Evolutionary conservation across 2,113 vertebrate species (phyloP).

Genomic region (Cyphotilapia sp.): DNA sequence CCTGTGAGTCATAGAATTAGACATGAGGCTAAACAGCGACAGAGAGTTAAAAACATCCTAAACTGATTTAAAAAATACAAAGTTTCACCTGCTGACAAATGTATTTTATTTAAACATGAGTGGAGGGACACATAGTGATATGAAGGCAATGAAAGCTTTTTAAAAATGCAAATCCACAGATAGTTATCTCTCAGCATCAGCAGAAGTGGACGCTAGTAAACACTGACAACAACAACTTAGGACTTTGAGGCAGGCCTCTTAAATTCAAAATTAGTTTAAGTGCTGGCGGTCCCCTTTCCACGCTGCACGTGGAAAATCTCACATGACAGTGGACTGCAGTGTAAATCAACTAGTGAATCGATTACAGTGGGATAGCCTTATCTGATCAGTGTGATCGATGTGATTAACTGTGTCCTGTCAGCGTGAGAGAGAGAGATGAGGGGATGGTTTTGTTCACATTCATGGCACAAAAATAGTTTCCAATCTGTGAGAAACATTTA

Average conservation of each 20-base stretch:
- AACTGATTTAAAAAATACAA: background rate
- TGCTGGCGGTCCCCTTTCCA: background rate
- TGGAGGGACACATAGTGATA: background rate
- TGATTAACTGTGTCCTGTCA: background rate
- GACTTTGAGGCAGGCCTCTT: background rate
- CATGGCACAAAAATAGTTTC: background rate
- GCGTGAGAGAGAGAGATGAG: background rate
- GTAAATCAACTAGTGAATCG: background rate
- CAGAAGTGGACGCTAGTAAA: background rate
- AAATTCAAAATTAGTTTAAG: background rate
- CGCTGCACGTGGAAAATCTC: background rate
- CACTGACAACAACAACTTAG: background rate
- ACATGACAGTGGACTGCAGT: background rate
- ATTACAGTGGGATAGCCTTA: background rate
- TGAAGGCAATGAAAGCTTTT: background rate
- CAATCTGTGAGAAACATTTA: background rate
- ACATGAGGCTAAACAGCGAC: background rate
- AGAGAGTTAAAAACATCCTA: background rate
- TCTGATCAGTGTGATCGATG: background rate
- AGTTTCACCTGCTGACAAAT: background rate
- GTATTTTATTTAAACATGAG: background rate
- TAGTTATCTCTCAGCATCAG: fast-evolving
- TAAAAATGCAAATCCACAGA: background rate
- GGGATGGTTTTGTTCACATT: background rate
- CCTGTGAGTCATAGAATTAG: background rate